Percentiles rank a stretch among this genome's conserved stretches.
These are phyloP conservation scores for Cassiopea xamachana DNA, from an alignment of 30 jellyfish, hydroid and myxozoan genomes.

Conservation along the genomic window DNA sequence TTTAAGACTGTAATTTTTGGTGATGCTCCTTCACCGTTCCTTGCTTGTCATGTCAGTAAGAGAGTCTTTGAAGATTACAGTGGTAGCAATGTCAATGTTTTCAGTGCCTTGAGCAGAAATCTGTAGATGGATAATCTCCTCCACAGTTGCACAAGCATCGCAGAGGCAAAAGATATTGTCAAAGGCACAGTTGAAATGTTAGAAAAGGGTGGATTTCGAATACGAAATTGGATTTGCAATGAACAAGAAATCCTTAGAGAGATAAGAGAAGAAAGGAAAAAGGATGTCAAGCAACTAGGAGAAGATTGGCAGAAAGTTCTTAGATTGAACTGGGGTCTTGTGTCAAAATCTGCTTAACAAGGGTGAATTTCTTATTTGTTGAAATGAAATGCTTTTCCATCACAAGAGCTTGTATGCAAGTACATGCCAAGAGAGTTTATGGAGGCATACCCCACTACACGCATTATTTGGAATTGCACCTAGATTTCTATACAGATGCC, in stretches of 20 bases:
- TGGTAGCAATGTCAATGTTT: conserved; percentile 30
- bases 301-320: too few relatives aligned
- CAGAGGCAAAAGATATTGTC: conserved; percentile 58
- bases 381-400: too few relatives aligned
- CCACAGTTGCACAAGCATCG: conserved; percentile 48
- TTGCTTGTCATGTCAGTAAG: conserved; percentile 36
- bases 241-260: conserved; percentile 6
- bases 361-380: too few relatives aligned
- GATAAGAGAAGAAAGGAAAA: too few relatives aligned
- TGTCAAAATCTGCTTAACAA: too few relatives aligned
- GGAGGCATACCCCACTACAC: too few relatives aligned
- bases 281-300: too few relatives aligned
- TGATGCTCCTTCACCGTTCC: conserved; percentile 64
- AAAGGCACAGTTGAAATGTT: conserved; percentile 41
- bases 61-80: conserved; percentile 47
- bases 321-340: too few relatives aligned
- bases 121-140: conserved; percentile 59
- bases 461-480: too few relatives aligned
- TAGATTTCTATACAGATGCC: too few relatives aligned
- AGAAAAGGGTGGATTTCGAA: conserved; percentile 54
- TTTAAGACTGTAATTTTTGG: conserved; percentile 41
- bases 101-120: conserved; percentile 35
- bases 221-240: conserved; percentile 48
- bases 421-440: too few relatives aligned
- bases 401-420: too few relatives aligned